These are phyloP conservation scores for Thalassophryne amazonica DNA, from an alignment of 2,797 vertebrate genomes.

Conservation along the genomic window DNA sequence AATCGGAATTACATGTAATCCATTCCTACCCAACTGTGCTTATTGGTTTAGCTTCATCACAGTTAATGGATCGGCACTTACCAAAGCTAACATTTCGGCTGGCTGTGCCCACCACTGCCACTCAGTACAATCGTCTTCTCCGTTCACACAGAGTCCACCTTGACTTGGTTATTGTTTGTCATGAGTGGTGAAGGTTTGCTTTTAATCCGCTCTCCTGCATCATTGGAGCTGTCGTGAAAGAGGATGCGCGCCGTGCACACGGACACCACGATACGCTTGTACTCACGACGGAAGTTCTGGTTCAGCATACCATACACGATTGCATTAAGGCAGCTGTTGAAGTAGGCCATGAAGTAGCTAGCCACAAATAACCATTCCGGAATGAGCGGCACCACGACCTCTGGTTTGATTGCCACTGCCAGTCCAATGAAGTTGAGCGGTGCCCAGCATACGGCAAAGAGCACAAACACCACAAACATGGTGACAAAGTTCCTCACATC, in stretches of 20 bases:
- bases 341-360: constrained; percentile 98
- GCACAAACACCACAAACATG: constrained; percentile 97
- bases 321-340: constrained; percentile 99
- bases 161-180: constrained; percentile 90
- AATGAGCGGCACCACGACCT: constrained; percentile 82
- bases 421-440: constrained; percentile 96
- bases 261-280: constrained; percentile 88
- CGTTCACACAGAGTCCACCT: constrained; percentile 90
- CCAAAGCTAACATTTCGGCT: no score
- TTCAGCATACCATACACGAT: constrained; percentile 96
- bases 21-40: no score
- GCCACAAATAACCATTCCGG: constrained; percentile 96
- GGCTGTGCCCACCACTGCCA: no score
- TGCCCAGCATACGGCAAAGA: constrained; percentile 97
- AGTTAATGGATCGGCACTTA: no score
- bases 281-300: constrained; percentile 96
- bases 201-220: constrained; percentile 84
- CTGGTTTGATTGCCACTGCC: constrained; percentile 87
- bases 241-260: constrained; percentile 88
- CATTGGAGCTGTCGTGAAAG: constrained; percentile 90
- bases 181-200: constrained; percentile 89
- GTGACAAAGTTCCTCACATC: constrained; percentile 95
- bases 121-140: not conserved
- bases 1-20: no score
- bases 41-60: no score